Percentiles rank a stretch among this genome's conserved stretches.
Conservation (phyloP, 2,797 vertebrate species). For the Rhynchonycteris naso region DNA sequence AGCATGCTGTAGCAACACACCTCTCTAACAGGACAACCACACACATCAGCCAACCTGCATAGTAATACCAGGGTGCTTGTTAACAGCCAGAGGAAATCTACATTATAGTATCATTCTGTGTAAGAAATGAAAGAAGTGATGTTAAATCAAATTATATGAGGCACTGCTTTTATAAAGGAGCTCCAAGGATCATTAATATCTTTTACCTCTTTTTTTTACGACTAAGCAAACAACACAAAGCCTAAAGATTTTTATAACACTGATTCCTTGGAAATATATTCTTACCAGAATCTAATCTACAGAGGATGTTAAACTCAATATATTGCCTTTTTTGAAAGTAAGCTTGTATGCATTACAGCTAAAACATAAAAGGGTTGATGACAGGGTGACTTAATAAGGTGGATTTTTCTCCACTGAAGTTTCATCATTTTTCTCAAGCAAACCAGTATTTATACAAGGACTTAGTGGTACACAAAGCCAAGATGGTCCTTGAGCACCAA, state of each 20-base stretch:
- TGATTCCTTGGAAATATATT: not conserved
- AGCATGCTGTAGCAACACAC: not conserved
- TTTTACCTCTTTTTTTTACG: not conserved
- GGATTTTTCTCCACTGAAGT: not conserved
- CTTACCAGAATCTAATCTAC: slow-evolving; percentile 20
- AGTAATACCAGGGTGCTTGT: slow-evolving; percentile 17
- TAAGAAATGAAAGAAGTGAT: not conserved
- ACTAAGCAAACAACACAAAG: not conserved
- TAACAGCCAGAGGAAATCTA: not conserved
- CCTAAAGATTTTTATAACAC: not conserved
- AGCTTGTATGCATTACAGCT: not conserved
- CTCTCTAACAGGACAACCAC: not conserved
- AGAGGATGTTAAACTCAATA: not conserved
- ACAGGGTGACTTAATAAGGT: not conserved
- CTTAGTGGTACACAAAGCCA: not conserved
- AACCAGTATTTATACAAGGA: not conserved
- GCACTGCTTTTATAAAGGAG: slow-evolving; percentile 1
- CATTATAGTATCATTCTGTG: not conserved
- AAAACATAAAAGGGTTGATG: not conserved
- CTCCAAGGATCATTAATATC: not conserved
- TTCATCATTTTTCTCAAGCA: slow-evolving; percentile 21
- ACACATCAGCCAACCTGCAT: not conserved
- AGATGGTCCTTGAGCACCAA: not conserved
- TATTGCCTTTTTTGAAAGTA: slow-evolving; percentile 18
- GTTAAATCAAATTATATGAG: not conserved